phyloP scores from a whole-genome alignment of 2,113 vertebrate genomes.

The Rhinolophus sinicus region DNA sequence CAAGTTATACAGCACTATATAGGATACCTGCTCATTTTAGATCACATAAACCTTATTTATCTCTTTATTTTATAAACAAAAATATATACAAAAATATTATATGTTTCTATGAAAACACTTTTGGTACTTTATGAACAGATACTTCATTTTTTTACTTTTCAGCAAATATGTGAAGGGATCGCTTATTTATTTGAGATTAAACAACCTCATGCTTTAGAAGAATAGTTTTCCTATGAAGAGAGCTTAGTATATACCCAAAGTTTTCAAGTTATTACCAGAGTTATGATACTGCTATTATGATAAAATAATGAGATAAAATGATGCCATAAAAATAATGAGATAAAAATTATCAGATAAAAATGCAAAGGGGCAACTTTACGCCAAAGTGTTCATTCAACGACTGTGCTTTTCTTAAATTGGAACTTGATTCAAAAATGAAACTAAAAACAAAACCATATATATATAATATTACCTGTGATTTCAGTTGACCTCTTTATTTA shows the following conservation, averaged over 20 bases:
- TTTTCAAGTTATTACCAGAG: background rate
- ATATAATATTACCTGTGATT: background rate
- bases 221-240: background rate
- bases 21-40: background rate
- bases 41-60: background rate
- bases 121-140: background rate
- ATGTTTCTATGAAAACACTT: background rate
- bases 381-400: background rate
- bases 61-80: background rate
- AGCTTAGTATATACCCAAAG: background rate
- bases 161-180: background rate
- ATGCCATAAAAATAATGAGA: background rate
- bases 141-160: background rate
- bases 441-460: background rate
- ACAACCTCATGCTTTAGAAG: background rate
- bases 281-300: background rate
- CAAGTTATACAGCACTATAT: background rate
- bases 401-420: background rate
- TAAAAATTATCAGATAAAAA: background rate
- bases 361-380: background rate
- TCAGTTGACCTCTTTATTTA: background rate
- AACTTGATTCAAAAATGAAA: conserved; percentile 6
- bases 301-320: background rate
- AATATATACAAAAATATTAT: background rate
- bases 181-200: background rate